Evolutionary conservation across 2,113 vertebrate species (phyloP), one percentile per base, ranked within the genome.

Genomic region (Pithys albifrons): DNA sequence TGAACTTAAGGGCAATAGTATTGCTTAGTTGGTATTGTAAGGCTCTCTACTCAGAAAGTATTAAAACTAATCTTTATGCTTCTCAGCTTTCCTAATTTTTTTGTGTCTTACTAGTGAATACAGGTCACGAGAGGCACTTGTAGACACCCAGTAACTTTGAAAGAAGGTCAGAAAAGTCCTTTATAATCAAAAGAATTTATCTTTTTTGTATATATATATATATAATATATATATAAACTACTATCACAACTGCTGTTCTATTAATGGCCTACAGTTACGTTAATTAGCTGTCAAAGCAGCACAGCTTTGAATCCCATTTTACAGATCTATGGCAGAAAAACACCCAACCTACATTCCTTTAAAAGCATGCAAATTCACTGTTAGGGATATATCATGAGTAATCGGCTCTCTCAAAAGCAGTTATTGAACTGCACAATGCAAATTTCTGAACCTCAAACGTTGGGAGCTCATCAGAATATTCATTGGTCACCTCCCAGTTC

Each of bases 1-100:
- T 93, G 95, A 96, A 97, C 76, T 92, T 95, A 93, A 97, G 76
- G 67, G 77, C 31, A 85, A 27, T 90, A 74, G 70, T 89, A 57
- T 57, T 81, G 33, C 58, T 88, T 61, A 39, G 39, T 4, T 57
- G 89, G 57, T 95, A 88, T 69, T 93, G 72, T 71, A 96, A 95
- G 78, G 25, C 72, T 74, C 31, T 89, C 52, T 43, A 88, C 71
- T 57, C 20, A 67, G 96, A 96, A 88, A 23, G 48, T 61, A 93
- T 87, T 87, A 85, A 70, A 80, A 80, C 35, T 89, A 69, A 92
- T 93, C 62, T 84, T 80, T 78, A 52, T 54, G 24, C 45, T 94
- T 91, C 84, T 95, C 27, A 61, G 65, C 20, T 82, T 80, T 84
- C 88, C 58, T 65, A 83, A 69, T 66, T 39, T 90, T 75, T 93